Conservation (phyloP, 1,140 invertebrate genomes). For the Zophobas morio region DNA sequence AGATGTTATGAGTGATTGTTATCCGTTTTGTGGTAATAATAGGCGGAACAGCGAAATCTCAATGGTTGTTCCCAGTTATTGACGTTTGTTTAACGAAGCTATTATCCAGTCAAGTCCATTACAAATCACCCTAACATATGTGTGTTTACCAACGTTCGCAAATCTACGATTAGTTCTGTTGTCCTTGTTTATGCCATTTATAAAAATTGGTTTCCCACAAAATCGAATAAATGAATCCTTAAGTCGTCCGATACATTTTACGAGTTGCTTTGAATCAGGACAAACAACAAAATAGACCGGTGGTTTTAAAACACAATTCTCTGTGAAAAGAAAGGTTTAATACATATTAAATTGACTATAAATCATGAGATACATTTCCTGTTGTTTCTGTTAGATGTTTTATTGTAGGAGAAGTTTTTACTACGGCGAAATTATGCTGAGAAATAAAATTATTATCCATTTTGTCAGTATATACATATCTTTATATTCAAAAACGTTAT, state of each 20-base stretch:
- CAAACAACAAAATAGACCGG: slow-evolving; percentile 44
- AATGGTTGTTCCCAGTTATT: slow-evolving; percentile 17
- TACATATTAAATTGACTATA: slow-evolving; percentile 52
- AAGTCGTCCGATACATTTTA: slow-evolving; percentile 42
- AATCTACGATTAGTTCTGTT: slow-evolving; percentile 4
- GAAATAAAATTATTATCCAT: too few relatives aligned
- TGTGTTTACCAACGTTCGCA: background rate
- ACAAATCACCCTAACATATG: slow-evolving; percentile 35
- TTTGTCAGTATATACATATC: too few relatives aligned
- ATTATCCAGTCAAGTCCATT: slow-evolving; percentile 46
- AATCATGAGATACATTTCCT: slow-evolving; percentile 51
- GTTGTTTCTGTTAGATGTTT: slow-evolving; percentile 41
- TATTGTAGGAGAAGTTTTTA: slow-evolving; percentile 23
- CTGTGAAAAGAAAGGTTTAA: slow-evolving; percentile 47
- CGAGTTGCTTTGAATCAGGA: slow-evolving; percentile 34
- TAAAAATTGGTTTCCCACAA: slow-evolving; percentile 30
- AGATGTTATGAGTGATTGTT: slow-evolving; percentile 37
- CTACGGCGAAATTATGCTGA: slow-evolving; percentile 11
- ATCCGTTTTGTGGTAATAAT: slow-evolving; percentile 35
- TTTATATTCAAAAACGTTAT: too few relatives aligned
- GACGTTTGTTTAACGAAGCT: slow-evolving; percentile 36
- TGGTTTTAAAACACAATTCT: slow-evolving; percentile 41
- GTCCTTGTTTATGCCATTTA: slow-evolving; percentile 6
- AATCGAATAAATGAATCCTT: slow-evolving; percentile 28
- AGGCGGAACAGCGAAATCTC: slow-evolving; percentile 8